These are phyloP conservation scores for Pteronotus mesoamericanus DNA, from an alignment of 2,797 vertebrate genomes.

Conservation along the genomic window DNA sequence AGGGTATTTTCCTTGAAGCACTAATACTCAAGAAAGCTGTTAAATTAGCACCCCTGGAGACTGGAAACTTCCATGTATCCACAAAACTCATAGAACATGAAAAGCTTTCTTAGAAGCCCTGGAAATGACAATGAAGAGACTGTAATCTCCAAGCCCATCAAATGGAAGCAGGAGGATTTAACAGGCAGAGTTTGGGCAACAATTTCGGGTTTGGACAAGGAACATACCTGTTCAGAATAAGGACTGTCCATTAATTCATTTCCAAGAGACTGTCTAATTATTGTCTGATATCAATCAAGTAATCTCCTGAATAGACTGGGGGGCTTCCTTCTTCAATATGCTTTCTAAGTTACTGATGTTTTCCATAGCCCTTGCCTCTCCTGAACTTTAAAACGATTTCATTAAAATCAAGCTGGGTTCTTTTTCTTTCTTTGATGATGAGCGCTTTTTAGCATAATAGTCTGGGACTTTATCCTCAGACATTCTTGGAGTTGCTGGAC, in stretches of 20 bases:
- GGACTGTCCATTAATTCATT: neutral
- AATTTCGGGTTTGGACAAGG: neutral
- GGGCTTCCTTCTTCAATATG: neutral
- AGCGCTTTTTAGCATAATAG: neutral
- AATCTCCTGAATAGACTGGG: neutral
- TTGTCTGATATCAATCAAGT: neutral
- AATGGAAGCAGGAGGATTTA: neutral
- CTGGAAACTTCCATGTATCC: constrained; percentile 26
- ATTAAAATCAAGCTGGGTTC: constrained; percentile 48
- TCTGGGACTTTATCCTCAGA: neutral
- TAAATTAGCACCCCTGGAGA: constrained; percentile 27
- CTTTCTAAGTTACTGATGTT: neutral
- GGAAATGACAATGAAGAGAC: neutral
- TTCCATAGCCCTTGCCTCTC: neutral
- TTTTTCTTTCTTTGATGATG: constrained; percentile 19
- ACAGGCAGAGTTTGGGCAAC: neutral
- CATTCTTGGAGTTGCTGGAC: neutral
- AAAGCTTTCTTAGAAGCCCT: neutral
- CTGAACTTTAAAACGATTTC: constrained; percentile 24
- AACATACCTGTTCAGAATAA: neutral
- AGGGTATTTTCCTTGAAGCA: constrained; percentile 59
- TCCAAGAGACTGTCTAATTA: constrained; percentile 15
- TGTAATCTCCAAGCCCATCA: neutral
- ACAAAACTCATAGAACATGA: neutral
- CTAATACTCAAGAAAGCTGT: constrained; percentile 6